These are phyloP conservation scores for Pachypeltis micranthus DNA, from an alignment of 1,140 invertebrate genomes.

Conservation along the genomic window DNA sequence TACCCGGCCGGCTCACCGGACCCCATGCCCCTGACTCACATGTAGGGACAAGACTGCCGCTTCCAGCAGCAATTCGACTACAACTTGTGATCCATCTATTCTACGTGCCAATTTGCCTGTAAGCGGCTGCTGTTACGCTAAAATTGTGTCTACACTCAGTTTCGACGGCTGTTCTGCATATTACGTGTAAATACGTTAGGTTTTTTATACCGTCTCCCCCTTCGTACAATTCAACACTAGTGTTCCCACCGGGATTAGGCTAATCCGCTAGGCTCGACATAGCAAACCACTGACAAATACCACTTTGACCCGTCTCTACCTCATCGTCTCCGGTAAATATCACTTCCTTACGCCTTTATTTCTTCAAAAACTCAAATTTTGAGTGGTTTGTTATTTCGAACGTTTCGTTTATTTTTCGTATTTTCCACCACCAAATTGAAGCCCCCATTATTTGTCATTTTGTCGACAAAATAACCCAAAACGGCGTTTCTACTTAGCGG, in stretches of 20 bases:
- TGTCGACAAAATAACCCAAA: no score
- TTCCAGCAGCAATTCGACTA: slow-evolving; percentile 23
- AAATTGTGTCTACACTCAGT: neutral
- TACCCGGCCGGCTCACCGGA: slow-evolving; percentile 23
- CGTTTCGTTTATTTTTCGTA: no score
- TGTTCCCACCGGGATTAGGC: neutral
- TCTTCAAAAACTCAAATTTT: no score
- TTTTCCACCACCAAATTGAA: no score
- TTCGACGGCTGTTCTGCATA: neutral
- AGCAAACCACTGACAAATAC: slow-evolving; percentile 18
- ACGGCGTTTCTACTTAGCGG: no score
- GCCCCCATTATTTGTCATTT: no score
- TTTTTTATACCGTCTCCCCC: neutral
- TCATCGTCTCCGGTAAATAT: slow-evolving; percentile 13
- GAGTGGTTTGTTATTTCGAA: slow-evolving; percentile 18
- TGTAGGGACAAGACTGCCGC: slow-evolving; percentile 26
- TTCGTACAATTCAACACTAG: neutral
- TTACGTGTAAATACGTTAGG: neutral
- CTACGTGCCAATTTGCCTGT: slow-evolving; percentile 19
- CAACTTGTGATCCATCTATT: slow-evolving; percentile 22
- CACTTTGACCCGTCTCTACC: neutral
- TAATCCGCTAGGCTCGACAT: slow-evolving; percentile 9
- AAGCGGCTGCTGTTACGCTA: slow-evolving; percentile 13
- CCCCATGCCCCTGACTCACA: slow-evolving; percentile 26
- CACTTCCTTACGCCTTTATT: neutral